Percentiles rank a stretch among this genome's conserved stretches.
These are phyloP conservation scores for Reticulitermes lucifugus DNA, from an alignment of 2,888 invertebrate genomes.

Conservation along the genomic window DNA sequence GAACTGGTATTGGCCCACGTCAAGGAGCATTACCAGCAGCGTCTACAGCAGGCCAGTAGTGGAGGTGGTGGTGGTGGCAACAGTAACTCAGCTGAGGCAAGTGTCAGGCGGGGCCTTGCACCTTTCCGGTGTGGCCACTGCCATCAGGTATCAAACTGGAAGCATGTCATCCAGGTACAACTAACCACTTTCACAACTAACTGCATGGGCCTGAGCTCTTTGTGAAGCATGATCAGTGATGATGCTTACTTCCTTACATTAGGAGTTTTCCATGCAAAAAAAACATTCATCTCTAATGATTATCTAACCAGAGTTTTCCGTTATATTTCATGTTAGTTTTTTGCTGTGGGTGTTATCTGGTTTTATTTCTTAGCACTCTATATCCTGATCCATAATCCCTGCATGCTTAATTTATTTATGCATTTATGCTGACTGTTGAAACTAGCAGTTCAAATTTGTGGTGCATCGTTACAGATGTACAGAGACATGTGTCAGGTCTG, in stretches of 20 bases:
- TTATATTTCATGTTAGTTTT: too few relatives aligned
- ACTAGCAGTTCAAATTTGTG: too few relatives aligned
- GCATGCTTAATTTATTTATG: too few relatives aligned
- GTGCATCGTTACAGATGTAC: too few relatives aligned
- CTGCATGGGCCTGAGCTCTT: slow-evolving; percentile 32
- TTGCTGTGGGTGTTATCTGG: too few relatives aligned
- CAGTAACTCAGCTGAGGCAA: slow-evolving; percentile 66
- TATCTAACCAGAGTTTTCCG: too few relatives aligned
- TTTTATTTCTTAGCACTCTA: too few relatives aligned
- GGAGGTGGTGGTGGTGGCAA: slow-evolving; percentile 43
- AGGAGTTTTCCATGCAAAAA: too few relatives aligned
- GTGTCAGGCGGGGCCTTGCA: slow-evolving; percentile 66
- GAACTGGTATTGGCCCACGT: slow-evolving; percentile 76
- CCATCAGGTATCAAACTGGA: slow-evolving; percentile 86
- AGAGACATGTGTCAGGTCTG: too few relatives aligned
- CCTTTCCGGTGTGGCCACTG: slow-evolving; percentile 81
- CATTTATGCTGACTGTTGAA: too few relatives aligned
- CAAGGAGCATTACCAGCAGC: slow-evolving; percentile 69
- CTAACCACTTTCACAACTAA: slow-evolving; percentile 45
- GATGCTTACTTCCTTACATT: background rate
- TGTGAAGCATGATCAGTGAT: slow-evolving; percentile 25
- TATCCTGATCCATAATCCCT: too few relatives aligned
- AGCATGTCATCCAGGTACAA: slow-evolving; percentile 85
- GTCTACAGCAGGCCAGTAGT: slow-evolving; percentile 48
- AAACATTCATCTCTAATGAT: too few relatives aligned